phyloP scores from a whole-genome alignment of 2,797 vertebrate genomes.

The Siniperca undulata region DNA sequence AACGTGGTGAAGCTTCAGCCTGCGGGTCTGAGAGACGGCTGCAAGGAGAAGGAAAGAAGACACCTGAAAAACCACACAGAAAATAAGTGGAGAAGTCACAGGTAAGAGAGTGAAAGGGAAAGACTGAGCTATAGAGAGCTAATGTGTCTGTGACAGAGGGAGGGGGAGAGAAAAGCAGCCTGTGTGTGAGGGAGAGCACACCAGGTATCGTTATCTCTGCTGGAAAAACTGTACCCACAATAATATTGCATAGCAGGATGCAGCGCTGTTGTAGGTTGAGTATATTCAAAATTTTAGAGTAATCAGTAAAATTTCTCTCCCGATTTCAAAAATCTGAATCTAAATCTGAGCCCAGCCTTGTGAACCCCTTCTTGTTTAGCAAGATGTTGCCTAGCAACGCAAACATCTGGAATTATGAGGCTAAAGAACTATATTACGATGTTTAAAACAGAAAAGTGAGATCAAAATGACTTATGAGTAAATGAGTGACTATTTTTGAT shows the following conservation, averaged over 20 bases:
- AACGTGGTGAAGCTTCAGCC: background rate
- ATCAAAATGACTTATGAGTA: background rate
- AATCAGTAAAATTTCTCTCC: background rate
- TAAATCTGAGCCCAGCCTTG: too few relatives aligned
- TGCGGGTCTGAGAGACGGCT: background rate
- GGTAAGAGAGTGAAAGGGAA: background rate
- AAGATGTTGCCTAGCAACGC: too few relatives aligned
- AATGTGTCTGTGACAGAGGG: background rate
- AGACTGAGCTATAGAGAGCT: background rate
- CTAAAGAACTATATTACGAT: background rate
- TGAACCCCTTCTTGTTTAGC: background rate
- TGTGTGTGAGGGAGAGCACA: background rate
- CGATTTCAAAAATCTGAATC: too few relatives aligned
- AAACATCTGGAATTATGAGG: background rate
- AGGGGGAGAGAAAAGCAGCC: background rate
- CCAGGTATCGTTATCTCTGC: background rate
- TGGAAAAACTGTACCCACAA: background rate
- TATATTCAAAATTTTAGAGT: background rate
- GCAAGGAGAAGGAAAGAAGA: background rate
- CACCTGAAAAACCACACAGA: background rate
- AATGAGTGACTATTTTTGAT: background rate
- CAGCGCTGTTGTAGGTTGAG: background rate
- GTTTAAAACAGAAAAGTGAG: background rate
- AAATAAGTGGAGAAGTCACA: background rate
- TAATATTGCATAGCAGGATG: background rate